These are phyloP conservation scores for Laticauda laticaudata DNA, from an alignment of 2,113 vertebrate species.

Conservation along the genomic window DNA sequence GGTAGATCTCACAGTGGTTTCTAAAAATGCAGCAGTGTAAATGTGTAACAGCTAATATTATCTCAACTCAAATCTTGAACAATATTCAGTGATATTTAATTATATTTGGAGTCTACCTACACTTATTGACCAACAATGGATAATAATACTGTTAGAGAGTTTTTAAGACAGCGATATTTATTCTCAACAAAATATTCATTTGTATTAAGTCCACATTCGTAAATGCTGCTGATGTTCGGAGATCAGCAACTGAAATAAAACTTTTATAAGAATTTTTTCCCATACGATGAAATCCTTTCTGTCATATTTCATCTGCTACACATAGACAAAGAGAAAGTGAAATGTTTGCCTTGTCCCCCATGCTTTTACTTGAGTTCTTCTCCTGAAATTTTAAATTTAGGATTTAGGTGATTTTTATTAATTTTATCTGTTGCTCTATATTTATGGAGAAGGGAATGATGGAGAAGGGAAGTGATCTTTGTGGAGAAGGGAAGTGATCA, in stretches of 20 bases:
- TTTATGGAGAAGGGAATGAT: background rate
- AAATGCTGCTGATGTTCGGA: background rate
- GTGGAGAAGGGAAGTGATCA: background rate
- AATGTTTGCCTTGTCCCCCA: background rate
- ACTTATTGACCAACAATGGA: background rate
- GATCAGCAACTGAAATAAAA: background rate
- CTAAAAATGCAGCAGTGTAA: slow-evolving; percentile 26
- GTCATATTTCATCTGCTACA: background rate
- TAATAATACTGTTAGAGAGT: background rate
- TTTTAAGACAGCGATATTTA: background rate
- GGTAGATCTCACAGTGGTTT: slow-evolving; percentile 52
- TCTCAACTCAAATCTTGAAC: slow-evolving; percentile 31
- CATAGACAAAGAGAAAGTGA: background rate
- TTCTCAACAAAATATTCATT: background rate
- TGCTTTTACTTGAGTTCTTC: background rate
- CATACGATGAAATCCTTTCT: background rate
- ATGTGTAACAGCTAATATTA: slow-evolving; percentile 25
- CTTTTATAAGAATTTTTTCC: background rate
- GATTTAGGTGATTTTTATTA: background rate
- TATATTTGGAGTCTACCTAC: background rate
- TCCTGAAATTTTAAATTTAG: background rate
- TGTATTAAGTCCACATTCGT: background rate
- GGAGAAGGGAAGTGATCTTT: background rate
- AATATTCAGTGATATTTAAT: background rate
- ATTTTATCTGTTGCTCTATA: background rate